A percentile compares a stretch with the other conserved stretches of the same genome.
These are phyloP conservation scores for Cephus pygmeus DNA, from an alignment of 2,888 invertebrate genomes.

Conservation along the genomic window DNA sequence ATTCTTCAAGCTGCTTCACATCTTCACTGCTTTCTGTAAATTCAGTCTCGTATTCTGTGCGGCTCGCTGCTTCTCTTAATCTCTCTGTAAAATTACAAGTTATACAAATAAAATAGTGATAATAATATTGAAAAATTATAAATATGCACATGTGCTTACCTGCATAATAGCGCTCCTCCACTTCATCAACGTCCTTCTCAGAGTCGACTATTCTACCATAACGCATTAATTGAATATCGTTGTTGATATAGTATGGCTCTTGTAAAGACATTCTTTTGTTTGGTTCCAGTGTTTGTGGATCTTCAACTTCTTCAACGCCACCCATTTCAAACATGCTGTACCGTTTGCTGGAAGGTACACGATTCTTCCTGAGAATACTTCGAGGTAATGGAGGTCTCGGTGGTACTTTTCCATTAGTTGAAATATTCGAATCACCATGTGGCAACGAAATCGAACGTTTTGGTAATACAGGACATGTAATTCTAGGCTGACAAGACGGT, in stretches of 20 bases:
- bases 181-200: slow-evolving; percentile 64
- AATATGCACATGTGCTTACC: slow-evolving; percentile 30
- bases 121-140: background rate
- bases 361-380: slow-evolving; percentile 78
- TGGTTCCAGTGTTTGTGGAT: slow-evolving; percentile 68
- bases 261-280: slow-evolving; percentile 81
- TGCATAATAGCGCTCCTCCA: slow-evolving; percentile 56
- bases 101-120: slow-evolving; percentile 2
- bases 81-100: slow-evolving; percentile 41
- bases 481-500: slow-evolving; percentile 35
- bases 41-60: slow-evolving; percentile 43
- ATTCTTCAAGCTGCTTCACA: slow-evolving; percentile 77
- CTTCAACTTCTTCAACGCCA: slow-evolving; percentile 68
- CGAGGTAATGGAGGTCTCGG: slow-evolving; percentile 80
- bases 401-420: slow-evolving; percentile 66
- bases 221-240: slow-evolving; percentile 54
- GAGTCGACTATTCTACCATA: slow-evolving; percentile 54
- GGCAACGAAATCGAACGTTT: slow-evolving; percentile 76
- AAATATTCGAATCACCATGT: slow-evolving; percentile 55
- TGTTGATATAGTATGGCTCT: slow-evolving; percentile 75
- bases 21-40: slow-evolving; percentile 68
- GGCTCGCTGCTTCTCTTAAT: slow-evolving; percentile 47
- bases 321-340: slow-evolving; percentile 87
- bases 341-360: slow-evolving; percentile 62
- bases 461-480: slow-evolving; percentile 65